A percentile compares a stretch with the other conserved stretches of the same genome.
These are phyloP conservation scores for Gymnobelideus leadbeateri DNA, from an alignment of 2,113 vertebrate genomes.

Conservation along the genomic window DNA sequence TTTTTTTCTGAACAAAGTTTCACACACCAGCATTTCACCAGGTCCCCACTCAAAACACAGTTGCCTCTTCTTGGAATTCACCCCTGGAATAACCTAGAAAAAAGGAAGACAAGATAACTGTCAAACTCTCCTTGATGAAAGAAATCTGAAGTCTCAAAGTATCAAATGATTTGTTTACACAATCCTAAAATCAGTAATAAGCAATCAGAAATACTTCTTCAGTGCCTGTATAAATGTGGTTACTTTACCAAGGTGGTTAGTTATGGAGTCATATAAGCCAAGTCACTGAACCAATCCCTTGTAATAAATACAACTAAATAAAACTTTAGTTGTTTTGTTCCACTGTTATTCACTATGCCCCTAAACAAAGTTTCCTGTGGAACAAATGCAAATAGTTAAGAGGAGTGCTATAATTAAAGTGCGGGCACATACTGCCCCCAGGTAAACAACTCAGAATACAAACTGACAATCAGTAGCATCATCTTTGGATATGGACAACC, in stretches of 20 bases:
- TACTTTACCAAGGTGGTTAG: background rate
- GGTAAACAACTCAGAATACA: background rate
- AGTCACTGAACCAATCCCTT: background rate
- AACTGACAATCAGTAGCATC: background rate
- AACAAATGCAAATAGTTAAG: too few relatives aligned
- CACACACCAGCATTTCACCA: constrained; percentile 92
- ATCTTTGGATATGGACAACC: background rate
- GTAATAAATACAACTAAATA: background rate
- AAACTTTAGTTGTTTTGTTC: too few relatives aligned
- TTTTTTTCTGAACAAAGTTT: constrained; percentile 87
- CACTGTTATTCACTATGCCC: too few relatives aligned
- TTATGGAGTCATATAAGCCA: background rate
- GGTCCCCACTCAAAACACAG: constrained; percentile 96
- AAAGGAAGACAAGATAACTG: background rate
- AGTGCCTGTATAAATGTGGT: background rate
- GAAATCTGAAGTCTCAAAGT: background rate
- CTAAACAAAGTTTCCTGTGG: too few relatives aligned
- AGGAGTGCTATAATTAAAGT: too few relatives aligned
- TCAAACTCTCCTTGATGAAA: constrained; percentile 34
- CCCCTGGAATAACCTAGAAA: constrained; percentile 88
- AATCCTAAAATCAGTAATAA: background rate
- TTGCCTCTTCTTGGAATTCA: constrained; percentile 87
- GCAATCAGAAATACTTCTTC: background rate
- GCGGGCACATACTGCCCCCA: background rate
- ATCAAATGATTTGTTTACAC: background rate